Evolutionary conservation across 1,140 invertebrate species (phyloP).

Genomic region (Lysiphlebus fabarum): DNA sequence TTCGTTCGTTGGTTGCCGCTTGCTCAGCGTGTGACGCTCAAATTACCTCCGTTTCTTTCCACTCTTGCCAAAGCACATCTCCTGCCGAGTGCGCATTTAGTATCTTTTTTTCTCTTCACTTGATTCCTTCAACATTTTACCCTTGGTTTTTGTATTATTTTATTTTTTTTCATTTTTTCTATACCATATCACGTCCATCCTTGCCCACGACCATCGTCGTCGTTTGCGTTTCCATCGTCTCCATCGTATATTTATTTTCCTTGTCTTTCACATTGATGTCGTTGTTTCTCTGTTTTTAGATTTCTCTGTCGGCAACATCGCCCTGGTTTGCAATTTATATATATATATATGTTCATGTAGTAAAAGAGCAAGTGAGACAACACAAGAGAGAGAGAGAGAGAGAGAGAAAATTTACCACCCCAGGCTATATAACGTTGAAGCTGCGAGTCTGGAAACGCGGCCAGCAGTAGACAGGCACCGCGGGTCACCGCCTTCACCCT

Average conservation of each 20-base stretch:
- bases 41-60: slow-evolving; percentile 39
- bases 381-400: too few relatives aligned
- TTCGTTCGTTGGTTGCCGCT: slow-evolving; percentile 45
- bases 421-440: slow-evolving; percentile 31
- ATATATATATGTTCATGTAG: too few relatives aligned
- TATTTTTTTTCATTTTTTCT: slow-evolving; percentile 14
- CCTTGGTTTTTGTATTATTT: too few relatives aligned
- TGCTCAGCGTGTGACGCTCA: slow-evolving; percentile 54
- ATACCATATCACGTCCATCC: slow-evolving; percentile 18
- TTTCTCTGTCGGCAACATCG: slow-evolving; percentile 18
- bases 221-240: slow-evolving; percentile 9
- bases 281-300: slow-evolving; percentile 5
- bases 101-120: too few relatives aligned
- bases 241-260: too few relatives aligned
- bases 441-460: slow-evolving; percentile 39
- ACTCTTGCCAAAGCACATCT: slow-evolving; percentile 17
- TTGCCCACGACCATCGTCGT: slow-evolving; percentile 14
- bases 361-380: slow-evolving; percentile 20
- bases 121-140: too few relatives aligned
- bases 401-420: slow-evolving; percentile 13
- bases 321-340: slow-evolving; percentile 3
- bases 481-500: slow-evolving; percentile 39
- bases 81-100: too few relatives aligned
- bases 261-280: background rate
- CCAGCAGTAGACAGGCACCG: slow-evolving; percentile 42